These are phyloP conservation scores for Neodiprion lecontei DNA, from an alignment of 1,140 invertebrate species.

Conservation along the genomic window DNA sequence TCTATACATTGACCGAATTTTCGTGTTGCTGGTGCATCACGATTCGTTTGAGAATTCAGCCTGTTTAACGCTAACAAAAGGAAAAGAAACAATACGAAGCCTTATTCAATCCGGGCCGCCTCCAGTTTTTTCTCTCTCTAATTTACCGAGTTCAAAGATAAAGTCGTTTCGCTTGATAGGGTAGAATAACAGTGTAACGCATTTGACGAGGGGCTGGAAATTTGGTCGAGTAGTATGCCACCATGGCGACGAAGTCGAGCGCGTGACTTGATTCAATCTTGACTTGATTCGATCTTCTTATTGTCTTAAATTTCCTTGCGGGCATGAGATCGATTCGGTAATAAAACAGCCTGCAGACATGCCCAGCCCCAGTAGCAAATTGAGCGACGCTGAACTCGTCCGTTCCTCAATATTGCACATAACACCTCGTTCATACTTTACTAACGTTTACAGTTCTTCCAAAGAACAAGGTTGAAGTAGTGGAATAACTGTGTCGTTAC, in stretches of 20 bases:
- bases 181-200: neutral
- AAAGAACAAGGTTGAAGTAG: too few relatives aligned
- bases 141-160: neutral
- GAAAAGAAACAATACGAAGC: too few relatives aligned
- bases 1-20: too few relatives aligned
- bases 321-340: neutral
- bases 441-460: too few relatives aligned
- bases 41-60: too few relatives aligned
- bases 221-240: neutral
- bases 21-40: too few relatives aligned
- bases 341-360: neutral
- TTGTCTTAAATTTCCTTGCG: conserved; percentile 2
- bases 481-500: too few relatives aligned
- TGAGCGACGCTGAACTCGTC: neutral
- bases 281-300: conserved; percentile 2
- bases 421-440: too few relatives aligned
- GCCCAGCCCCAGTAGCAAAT: neutral
- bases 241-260: conserved; percentile 2
- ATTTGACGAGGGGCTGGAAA: too few relatives aligned
- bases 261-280: conserved; percentile 5
- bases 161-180: conserved; percentile 2
- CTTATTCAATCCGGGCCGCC: too few relatives aligned
- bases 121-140: neutral
- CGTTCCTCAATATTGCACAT: neutral
- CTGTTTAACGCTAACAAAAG: too few relatives aligned